phyloP scores from a whole-genome alignment of 2,888 invertebrate genomes.

The Chirona hameri region DNA sequence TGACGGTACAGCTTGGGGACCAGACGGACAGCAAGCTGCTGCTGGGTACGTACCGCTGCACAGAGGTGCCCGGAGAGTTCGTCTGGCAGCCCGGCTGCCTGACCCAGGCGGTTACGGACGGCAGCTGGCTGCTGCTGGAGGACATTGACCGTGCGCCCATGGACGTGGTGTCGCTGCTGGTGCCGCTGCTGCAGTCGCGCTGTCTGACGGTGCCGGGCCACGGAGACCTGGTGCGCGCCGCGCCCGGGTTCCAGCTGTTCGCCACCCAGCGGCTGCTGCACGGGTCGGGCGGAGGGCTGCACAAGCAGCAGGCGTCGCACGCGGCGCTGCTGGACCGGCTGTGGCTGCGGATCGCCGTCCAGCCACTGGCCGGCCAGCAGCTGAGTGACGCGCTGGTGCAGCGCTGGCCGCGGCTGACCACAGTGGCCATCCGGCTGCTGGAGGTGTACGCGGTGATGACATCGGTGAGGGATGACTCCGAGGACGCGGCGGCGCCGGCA shows the following conservation, averaged over 20 bases:
- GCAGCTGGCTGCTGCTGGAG: constrained; percentile 89
- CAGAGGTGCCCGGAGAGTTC: constrained; percentile 96
- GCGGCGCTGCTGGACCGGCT: constrained; percentile 72
- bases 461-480: constrained; percentile 57
- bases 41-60: constrained; percentile 88
- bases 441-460: constrained; percentile 79
- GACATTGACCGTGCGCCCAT: constrained; percentile 91
- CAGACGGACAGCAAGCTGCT: constrained; percentile 95
- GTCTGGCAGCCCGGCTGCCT: constrained; percentile 93
- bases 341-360: constrained; percentile 73
- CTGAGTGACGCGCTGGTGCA: constrained; percentile 65
- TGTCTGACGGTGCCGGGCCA: constrained; percentile 83
- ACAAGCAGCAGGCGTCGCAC: constrained; percentile 48
- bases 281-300: constrained; percentile 28
- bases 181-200: constrained; percentile 77
- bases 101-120: constrained; percentile 74
- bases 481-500: constrained; percentile 33
- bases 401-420: constrained; percentile 41
- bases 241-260: constrained; percentile 87
- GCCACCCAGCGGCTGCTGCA: constrained; percentile 64
- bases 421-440: constrained; percentile 66
- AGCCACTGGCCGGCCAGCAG: constrained; percentile 71
- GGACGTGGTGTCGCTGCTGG: constrained; percentile 84
- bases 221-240: constrained; percentile 67
- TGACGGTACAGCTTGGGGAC: constrained; percentile 82